Base-by-base conservation (phyloP, 1,140 invertebrate genomes). In the Hyphantria cunea region DNA sequence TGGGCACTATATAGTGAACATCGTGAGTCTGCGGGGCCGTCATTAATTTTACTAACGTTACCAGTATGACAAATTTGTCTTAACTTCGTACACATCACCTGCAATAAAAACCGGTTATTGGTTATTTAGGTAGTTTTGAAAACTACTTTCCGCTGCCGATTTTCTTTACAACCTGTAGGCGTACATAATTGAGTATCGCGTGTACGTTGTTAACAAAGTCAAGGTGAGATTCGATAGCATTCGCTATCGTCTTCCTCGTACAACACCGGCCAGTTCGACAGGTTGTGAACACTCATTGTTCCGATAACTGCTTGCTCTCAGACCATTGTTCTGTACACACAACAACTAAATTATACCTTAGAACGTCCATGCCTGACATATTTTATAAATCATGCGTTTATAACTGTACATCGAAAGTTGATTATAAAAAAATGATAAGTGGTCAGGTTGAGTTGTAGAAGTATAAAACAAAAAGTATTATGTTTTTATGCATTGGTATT, bases 321-420 rank as follows among this genome's bases (percentile, higher is more conserved):
- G 33, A 48, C 45, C 6, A 37, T 13, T 37, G n/a, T 55, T 55
- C 37, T 25, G 1, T 37, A 13, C 13, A 42, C 11, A 47, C 44
- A 25, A 47, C 44, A 25, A 47, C 54, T 47, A 56, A 56, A 56
- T 56, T 58, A 39, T 41, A 58, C 45, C 6, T 49, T 39, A 49
- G 55, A 49, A 49, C 14, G 12, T 17, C 25, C 15, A 13, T 11
- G 45, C 32, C 33, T 2, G 10, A 33, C 3, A 25, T 11, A 11
- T 17, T 12, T 41, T 6, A n/a, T 14, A n/a, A n/a, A 39, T 3
- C 37, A 10, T 39, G 7, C 2, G 37, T n/a, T 25, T 25, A 3
- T n/a, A 3, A 39, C 7, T 39, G 8, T 39, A 39, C 7, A 39
- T 44, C 6, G 41, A 44, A 12, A 44, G 41, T 13, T 39, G 2